These are phyloP conservation scores for Amphibalanus amphitrite DNA, from an alignment of 1,140 invertebrate genomes.

Conservation along the genomic window DNA sequence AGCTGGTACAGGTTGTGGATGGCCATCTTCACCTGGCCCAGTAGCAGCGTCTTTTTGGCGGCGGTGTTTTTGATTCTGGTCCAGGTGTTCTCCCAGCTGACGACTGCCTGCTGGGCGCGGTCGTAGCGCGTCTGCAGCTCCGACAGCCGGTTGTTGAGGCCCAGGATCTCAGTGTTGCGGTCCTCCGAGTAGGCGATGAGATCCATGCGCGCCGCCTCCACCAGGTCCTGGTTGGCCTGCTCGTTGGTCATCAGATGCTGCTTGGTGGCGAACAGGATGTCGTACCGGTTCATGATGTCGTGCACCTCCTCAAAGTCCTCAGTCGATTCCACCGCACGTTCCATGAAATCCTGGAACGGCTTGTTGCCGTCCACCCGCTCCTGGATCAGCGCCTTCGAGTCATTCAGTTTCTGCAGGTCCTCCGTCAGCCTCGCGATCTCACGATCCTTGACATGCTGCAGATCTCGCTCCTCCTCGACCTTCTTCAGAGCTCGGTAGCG, in stretches of 20 bases:
- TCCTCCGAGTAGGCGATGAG: neutral
- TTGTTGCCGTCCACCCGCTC: neutral
- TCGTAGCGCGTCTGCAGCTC: neutral
- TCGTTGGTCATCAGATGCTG: neutral
- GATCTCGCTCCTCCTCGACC: too few species aligned
- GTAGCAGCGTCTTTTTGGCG: too few species aligned
- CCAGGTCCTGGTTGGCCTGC: neutral
- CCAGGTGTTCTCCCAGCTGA: too few species aligned
- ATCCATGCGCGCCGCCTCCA: neutral
- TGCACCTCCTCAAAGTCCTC: neutral
- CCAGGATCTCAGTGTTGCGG: neutral
- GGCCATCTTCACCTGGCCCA: too few species aligned
- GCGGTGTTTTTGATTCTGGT: too few species aligned
- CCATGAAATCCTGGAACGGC: neutral
- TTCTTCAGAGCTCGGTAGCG: too few species aligned
- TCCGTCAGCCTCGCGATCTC: too few species aligned
- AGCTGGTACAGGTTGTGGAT: too few species aligned
- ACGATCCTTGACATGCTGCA: too few species aligned
- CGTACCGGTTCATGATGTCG: neutral
- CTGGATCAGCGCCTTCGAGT: too few species aligned
- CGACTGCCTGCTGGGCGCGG: too few species aligned
- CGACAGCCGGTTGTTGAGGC: constrained; percentile 12
- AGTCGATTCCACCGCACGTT: neutral
- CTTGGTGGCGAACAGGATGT: neutral
- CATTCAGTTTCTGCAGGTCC: too few species aligned